Conservation (phyloP, 2,113 vertebrate species). For the Brienomyrus brachyistius region DNA sequence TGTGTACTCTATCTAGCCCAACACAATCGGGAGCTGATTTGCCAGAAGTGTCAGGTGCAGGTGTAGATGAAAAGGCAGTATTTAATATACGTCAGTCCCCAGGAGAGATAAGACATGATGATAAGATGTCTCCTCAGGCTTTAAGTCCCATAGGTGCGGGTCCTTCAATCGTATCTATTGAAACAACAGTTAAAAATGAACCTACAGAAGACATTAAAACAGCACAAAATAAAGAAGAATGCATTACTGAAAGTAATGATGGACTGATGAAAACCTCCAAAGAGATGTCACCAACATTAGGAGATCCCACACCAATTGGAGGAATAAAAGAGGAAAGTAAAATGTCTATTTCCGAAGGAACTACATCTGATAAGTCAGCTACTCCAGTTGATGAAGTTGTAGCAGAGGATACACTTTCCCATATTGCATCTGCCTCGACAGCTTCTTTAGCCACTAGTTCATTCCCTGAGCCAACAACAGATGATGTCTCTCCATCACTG, state of each 20-base stretch:
- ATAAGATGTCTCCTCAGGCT: slow-evolving; percentile 51
- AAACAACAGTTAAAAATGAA: slow-evolving; percentile 54
- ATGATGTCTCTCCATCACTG: slow-evolving; percentile 84
- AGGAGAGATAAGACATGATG: slow-evolving; percentile 46
- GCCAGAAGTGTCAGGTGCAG: slow-evolving; percentile 59
- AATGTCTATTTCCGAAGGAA: slow-evolving; percentile 97
- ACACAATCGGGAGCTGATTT: slow-evolving; percentile 61
- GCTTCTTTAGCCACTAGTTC: slow-evolving; percentile 91
- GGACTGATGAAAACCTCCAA: slow-evolving; percentile 43
- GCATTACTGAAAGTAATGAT: slow-evolving; percentile 32
- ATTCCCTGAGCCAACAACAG: slow-evolving; percentile 87
- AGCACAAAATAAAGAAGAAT: slow-evolving; percentile 51
- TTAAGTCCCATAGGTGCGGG: slow-evolving; percentile 57
- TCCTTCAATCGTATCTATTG: slow-evolving; percentile 43
- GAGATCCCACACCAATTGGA: slow-evolving; percentile 66
- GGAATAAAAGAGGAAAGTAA: slow-evolving; percentile 89
- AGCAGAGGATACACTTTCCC: slow-evolving; percentile 91
- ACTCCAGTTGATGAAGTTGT: slow-evolving; percentile 87
- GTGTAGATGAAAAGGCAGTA: slow-evolving; percentile 47
- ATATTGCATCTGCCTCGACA: slow-evolving; percentile 89
- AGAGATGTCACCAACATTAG: slow-evolving; percentile 68
- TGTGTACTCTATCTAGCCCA: slow-evolving; percentile 67
- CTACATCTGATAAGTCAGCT: slow-evolving; percentile 87
- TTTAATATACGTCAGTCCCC: slow-evolving; percentile 42
- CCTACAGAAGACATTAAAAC: slow-evolving; percentile 51